Base-by-base conservation (phyloP, 1,140 invertebrate genomes). In the Platyscapa corneri region DNA sequence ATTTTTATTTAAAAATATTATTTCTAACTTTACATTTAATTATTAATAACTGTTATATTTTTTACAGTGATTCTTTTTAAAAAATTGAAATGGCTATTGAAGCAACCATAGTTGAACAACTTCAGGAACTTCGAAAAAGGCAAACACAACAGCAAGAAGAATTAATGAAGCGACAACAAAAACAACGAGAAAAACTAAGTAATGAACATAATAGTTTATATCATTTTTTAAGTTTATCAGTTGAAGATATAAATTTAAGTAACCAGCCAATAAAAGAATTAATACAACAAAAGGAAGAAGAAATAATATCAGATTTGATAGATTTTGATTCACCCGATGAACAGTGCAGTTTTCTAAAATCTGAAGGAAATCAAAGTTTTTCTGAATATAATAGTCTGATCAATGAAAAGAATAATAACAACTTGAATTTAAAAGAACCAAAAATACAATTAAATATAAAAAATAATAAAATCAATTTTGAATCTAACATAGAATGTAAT, bases 91-190 rank as follows among this genome's bases (percentile, higher is more conserved):
- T 92, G 91, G 87, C 90, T 60, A 32, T 89, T 49, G 91, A 92
- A 87, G 88, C 87, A 42, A 87, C 86, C 65, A 88, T 92, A 65
- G 85, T 89, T 30, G 88, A 92, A 53, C 89, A 90, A 78, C 88
- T 92, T 46, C 86, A 92, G 82, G 90, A 92, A 70, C 64, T 92
- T 49, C 87, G 85, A 83, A 86, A 88, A 81, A 92, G 91, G 91
- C 92, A 92, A 76, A 32, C 87, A 0, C 84, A 91, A 64, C 90
- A 91, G 42, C 89, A 92, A 49, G 89, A 90, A 81, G 89, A 85
- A 75, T 81, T 92, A 49, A 56, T 91, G 2, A 86, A 89, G 77
- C 89, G 91, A 27, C 92, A 92, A 72, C 86, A 90, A 30, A 89
- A 91, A 65, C 91, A 92, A 80, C 84, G 89, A 75, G 83, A 92